These are phyloP conservation scores for Philaenus spumarius DNA, from an alignment of 1,140 invertebrate species.

Conservation along the genomic window DNA sequence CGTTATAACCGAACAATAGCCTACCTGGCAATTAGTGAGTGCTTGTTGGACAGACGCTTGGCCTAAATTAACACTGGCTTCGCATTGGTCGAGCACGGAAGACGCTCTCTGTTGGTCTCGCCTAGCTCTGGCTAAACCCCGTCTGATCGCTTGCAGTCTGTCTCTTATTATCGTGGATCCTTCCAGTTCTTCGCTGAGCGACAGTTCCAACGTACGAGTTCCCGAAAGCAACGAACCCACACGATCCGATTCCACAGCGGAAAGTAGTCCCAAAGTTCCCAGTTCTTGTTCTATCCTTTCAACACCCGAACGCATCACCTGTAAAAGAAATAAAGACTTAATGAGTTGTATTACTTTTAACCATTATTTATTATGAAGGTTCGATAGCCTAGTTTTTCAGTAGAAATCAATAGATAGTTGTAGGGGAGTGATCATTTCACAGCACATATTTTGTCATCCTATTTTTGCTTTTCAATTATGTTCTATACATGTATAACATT, in stretches of 20 bases:
- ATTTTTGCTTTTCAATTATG: too few relatives aligned
- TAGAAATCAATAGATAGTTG: too few relatives aligned
- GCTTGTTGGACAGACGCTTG: constrained; percentile 29
- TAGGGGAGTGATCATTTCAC: too few relatives aligned
- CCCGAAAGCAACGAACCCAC: constrained; percentile 59
- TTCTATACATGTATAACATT: too few relatives aligned
- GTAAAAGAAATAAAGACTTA: constrained; percentile 13
- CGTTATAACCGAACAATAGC: neutral
- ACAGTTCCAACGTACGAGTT: constrained; percentile 58
- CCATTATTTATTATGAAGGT: too few relatives aligned
- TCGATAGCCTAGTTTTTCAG: too few relatives aligned
- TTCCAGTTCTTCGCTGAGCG: constrained; percentile 66
- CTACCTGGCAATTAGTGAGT: constrained; percentile 27
- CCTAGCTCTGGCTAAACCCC: constrained; percentile 55
- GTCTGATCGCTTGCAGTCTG: constrained; percentile 58
- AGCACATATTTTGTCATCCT: too few relatives aligned
- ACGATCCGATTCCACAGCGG: constrained; percentile 63
- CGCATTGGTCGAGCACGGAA: constrained; percentile 48
- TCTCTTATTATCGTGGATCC: constrained; percentile 59
- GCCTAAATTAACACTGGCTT: constrained; percentile 12
- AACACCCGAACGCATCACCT: constrained; percentile 18
- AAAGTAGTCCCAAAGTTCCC: constrained; percentile 61
- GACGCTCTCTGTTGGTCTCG: constrained; percentile 52
- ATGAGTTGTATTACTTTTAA: too few relatives aligned
- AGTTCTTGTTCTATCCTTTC: constrained; percentile 68